Base-by-base conservation (phyloP, 1,140 invertebrate species). In the Agrilus planipennis region DNA sequence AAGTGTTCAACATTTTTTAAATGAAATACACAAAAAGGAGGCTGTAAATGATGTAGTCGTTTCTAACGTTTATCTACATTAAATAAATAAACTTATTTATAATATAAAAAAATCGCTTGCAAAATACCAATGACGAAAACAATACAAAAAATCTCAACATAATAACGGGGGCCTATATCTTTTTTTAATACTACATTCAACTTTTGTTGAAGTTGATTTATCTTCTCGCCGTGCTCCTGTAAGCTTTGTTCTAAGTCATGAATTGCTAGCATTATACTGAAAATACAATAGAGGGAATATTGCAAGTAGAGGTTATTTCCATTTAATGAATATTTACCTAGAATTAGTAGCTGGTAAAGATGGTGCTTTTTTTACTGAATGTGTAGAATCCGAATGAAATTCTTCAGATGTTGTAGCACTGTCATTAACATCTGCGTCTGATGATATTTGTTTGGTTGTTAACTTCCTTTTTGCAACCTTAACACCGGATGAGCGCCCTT, bases 381-480 rank as follows among this genome's bases (percentile, higher is more conserved):
- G 55, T 6, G 56, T 55, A 2, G 58, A 60, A 47, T 60, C 58
- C 0, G 58, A 60, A 47, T 60, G 58, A 41, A 55, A 60, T 47
- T 60, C 58, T 36, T 60, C 58, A 1, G 56, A 55, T 15, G 53
- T 51, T 15, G 51, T 56, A 3, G 42, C 52, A 45, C 44, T 57
- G 19, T 58, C 58, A 41, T 51, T 54, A 3, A 48, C 45, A 39
- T 60, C 58, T n/a, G 49, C 54, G 39, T 60, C 58, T 12, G 56
- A 60, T 2, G 56, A 58, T 12, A 54, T 45, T 38, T 60, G 58
- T 30, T 60, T 60, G 10, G 51, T 31, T 11, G 54, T 34, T 14
- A 57, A 28, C 47, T 58, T 60, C 29, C 56, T 41, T 39, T 58
- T 60, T 6, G 47, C 37, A 11, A 27, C n/a, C 38, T 53, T 59